Evolutionary conservation across 2,888 invertebrate species (phyloP).

Genomic region (Cantharis lateralis): DNA sequence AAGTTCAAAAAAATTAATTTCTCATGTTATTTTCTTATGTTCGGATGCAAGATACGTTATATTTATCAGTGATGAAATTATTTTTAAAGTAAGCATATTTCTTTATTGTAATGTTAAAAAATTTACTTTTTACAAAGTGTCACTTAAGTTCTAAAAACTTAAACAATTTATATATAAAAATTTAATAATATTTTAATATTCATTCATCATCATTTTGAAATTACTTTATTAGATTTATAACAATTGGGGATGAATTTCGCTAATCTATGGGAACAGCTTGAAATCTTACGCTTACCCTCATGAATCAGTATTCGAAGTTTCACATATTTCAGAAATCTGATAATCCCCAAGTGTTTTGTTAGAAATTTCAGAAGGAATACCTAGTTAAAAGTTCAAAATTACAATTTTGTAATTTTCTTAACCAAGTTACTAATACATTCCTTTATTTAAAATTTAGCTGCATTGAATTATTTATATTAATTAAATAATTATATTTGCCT

Average conservation of each 20-base stretch:
- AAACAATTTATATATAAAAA: not conserved
- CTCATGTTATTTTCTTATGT: too few relatives aligned
- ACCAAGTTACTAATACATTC: not conserved
- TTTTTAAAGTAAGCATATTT: too few relatives aligned
- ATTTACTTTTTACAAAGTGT: too few relatives aligned
- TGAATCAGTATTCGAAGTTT: conserved; percentile 30
- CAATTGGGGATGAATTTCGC: conserved; percentile 33
- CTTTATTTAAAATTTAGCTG: not conserved
- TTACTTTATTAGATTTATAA: conserved; percentile 39
- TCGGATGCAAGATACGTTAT: too few relatives aligned
- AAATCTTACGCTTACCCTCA: conserved; percentile 32
- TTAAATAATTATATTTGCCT: too few relatives aligned
- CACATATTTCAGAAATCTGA: conserved; percentile 16
- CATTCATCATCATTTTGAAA: conserved; percentile 42
- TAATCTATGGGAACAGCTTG: conserved; percentile 29
- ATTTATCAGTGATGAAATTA: too few relatives aligned
- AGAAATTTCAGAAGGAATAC: conserved; percentile 7
- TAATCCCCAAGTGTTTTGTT: conserved; percentile 23
- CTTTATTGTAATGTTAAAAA: too few relatives aligned
- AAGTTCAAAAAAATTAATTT: too few relatives aligned
- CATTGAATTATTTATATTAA: not conserved
- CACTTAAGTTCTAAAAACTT: too few relatives aligned
- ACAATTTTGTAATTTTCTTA: not conserved
- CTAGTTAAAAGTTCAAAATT: not conserved
- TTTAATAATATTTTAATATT: not conserved